Percentiles rank a stretch among this genome's conserved stretches.
These are phyloP conservation scores for Eutolmus rufibarbis DNA, from an alignment of 2,888 invertebrate genomes.

Conservation along the genomic window DNA sequence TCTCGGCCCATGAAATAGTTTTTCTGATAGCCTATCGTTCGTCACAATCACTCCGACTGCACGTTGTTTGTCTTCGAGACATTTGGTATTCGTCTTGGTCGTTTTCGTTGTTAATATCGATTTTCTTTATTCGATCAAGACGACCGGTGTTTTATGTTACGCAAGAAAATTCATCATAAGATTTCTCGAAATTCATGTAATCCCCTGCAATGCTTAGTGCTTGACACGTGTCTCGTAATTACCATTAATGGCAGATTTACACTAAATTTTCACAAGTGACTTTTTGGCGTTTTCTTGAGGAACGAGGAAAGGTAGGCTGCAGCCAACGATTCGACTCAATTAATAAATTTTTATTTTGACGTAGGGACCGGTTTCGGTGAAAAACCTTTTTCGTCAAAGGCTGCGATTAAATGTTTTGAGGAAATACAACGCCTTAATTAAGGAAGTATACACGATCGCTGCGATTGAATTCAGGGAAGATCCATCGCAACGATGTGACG, in stretches of 20 bases:
- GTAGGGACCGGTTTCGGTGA: background rate
- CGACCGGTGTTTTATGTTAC: constrained; percentile 1
- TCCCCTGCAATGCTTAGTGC: background rate
- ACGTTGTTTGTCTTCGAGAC: background rate
- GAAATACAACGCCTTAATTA: background rate
- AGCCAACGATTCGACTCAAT: background rate
- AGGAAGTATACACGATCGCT: background rate
- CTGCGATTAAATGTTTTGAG: background rate
- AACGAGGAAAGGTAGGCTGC: background rate
- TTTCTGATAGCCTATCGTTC: constrained; percentile 23
- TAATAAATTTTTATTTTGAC: background rate
- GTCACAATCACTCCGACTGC: constrained; percentile 2
- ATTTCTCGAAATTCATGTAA: background rate
- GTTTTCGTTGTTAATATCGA: background rate
- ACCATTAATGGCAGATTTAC: background rate
- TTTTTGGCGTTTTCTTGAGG: background rate
- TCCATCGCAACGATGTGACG: background rate
- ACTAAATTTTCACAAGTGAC: background rate
- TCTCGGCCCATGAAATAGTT: constrained; percentile 25
- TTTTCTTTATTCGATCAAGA: constrained; percentile 5
- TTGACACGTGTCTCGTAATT: background rate
- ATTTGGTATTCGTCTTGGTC: background rate
- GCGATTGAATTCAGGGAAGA: background rate
- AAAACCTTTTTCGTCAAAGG: background rate
- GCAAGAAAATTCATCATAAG: constrained; percentile 1